phyloP scores from a whole-genome alignment of 1,140 invertebrate species.

The Druon quercuslanigerum region DNA sequence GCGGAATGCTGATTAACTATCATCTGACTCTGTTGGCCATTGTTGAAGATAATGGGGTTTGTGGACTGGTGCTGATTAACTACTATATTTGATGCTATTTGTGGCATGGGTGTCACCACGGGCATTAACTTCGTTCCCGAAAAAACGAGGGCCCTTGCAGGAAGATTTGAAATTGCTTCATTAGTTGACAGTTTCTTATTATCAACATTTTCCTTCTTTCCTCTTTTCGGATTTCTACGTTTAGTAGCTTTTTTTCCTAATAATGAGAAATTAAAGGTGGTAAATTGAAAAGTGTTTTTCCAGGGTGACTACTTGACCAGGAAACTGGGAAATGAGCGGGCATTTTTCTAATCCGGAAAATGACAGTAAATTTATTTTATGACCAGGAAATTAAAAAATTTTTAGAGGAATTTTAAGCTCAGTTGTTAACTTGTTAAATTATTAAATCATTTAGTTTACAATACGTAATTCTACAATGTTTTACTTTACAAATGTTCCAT shows the following conservation, averaged over 20 bases:
- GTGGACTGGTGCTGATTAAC: conserved; percentile 65
- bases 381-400: too few species aligned
- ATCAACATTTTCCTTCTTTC: conserved; percentile 52
- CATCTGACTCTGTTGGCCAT: conserved; percentile 64
- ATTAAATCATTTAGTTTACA: too few species aligned
- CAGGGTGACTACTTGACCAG: too few species aligned
- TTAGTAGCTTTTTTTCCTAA: conserved; percentile 50
- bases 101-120: conserved; percentile 66
- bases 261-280: too few species aligned
- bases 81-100: conserved; percentile 68
- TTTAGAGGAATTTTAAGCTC: too few species aligned
- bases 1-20: conserved; percentile 66
- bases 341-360: too few species aligned
- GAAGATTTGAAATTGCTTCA: conserved; percentile 61
- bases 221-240: conserved; percentile 57
- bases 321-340: too few species aligned
- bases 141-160: conserved; percentile 67
- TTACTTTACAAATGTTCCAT: too few species aligned
- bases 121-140: conserved; percentile 72
- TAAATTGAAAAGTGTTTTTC: too few species aligned
- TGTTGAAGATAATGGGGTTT: conserved; percentile 66
- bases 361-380: too few species aligned
- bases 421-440: too few species aligned
- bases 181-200: conserved; percentile 50
- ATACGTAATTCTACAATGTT: too few species aligned